A percentile compares a stretch with the other conserved stretches of the same genome.
phyloP scores from a whole-genome alignment of 2,888 invertebrate species.

The Hemistola chrysoprasaria region DNA sequence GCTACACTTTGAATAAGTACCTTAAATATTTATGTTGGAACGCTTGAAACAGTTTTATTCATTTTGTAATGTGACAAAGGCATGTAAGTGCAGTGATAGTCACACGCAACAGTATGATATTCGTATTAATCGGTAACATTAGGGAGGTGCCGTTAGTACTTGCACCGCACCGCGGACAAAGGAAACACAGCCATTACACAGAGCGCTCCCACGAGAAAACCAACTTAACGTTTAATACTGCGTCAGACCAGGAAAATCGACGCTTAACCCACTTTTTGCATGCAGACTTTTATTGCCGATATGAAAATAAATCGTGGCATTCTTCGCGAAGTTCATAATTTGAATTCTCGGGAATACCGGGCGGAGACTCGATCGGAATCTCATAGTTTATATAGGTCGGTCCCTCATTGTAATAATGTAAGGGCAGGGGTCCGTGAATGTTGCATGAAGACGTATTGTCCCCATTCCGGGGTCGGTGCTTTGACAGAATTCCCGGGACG shows the following conservation, averaged over 20 bases:
- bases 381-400: conserved; percentile 55
- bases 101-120: conserved; percentile 35
- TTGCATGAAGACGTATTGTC: conserved; percentile 68
- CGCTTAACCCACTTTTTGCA: conserved; percentile 13
- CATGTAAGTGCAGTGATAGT: conserved; percentile 27
- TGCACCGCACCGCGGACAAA: conserved; percentile 40
- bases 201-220: conserved; percentile 42
- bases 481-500: conserved; percentile 63
- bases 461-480: conserved; percentile 57
- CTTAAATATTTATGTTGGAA: no score
- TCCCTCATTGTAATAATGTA: conserved; percentile 58
- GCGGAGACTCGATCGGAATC: conserved; percentile 45
- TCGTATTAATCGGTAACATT: conserved; percentile 54
- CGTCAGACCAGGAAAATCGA: conserved; percentile 23
- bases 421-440: conserved; percentile 58
- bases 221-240: conserved; percentile 41
- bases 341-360: conserved; percentile 28
- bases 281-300: conserved; percentile 6
- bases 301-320: conserved; percentile 23
- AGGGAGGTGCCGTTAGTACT: conserved; percentile 30
- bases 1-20: no score
- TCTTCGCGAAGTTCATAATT: conserved; percentile 29
- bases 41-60: no score
- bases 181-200: conserved; percentile 51
- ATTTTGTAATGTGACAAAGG: conserved; percentile 27